Evolutionary conservation across 2,113 vertebrate species (phyloP), one percentile per base, ranked within the genome.

Genomic region (Callopanchax toddi): DNA sequence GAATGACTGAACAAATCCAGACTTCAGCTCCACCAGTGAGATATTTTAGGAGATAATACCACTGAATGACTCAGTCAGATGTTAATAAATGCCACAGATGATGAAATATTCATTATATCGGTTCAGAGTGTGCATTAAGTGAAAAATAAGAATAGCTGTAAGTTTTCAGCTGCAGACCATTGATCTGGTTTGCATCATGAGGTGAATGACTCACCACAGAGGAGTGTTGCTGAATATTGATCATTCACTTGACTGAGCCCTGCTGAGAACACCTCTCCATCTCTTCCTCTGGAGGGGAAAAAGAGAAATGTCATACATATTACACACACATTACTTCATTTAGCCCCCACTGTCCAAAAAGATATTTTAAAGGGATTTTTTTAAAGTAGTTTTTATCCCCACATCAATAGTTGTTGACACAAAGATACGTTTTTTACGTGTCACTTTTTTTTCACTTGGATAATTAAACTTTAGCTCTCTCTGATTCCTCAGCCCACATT

Each of bases 381-480:
- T 40, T 52, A 56, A n/a, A n/a, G n/a, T n/a, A n/a, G n/a, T n/a
- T n/a, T n/a, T n/a, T n/a, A n/a, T n/a, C n/a, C n/a, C n/a, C n/a
- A n/a, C n/a, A n/a, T n/a, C n/a, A n/a, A n/a, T n/a, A n/a, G n/a
- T n/a, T 40, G 6, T 55, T 54, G 63, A 62, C 51, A 42, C 7
- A 40, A 37, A 16, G 50, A 68, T 16, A 20, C 60, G 29, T 79
- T 77, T 70, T 53, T 51, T 48, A 43, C 29, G 29, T 32, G 6
- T 20, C 21, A 42, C 37, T 61, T 46, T 49, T 37, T n/a, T 15
- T 59, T 58, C 45, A 23, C n/a, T 26, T 73, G 25, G 71, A 70
- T 84, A 83, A 86, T 84, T 85, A 75, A 59, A 65, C 75, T 67
- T 60, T 50, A 59, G 50, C 59, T 65, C 56, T 75, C 69, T 84